Base-by-base conservation (phyloP, 2,113 vertebrate species). In the Phrynosoma platyrhinos region DNA sequence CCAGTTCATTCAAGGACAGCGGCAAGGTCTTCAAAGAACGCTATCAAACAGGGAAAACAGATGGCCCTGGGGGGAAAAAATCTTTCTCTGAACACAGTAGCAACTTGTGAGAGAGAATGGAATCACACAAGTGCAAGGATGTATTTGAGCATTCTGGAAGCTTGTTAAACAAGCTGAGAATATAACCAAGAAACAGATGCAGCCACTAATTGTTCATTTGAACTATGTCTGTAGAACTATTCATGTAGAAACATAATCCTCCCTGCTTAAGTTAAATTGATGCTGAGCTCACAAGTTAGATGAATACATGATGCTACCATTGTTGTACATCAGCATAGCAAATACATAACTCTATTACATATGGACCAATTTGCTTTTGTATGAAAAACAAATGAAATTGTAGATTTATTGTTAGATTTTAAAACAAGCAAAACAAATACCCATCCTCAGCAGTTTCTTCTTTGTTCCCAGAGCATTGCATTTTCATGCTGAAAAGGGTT, bases 161-260 rank as follows among this genome's bases (percentile, higher is more conserved):
- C 82, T 94, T 95, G 90, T 94, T 94, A 95, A 90, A 85, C 79
- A 95, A 92, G 87, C 90, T 90, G 86, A 87, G 89, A 93, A 91
- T 90, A 91, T 90, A 95, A 92, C 87, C 94, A 85, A 94, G 92
- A 94, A 92, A 18, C 92, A 96, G 93, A 95, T 91, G 93, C 83
- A 91, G n/a, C 27, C 71, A 55, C 71, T 88, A 66, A 95, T 95
- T 95, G 91, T 89, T 95, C 91, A 86, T 91, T 95, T 93, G 93
- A 96, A 94, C 94, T 95, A 94, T 93, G 90, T 79, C 91, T 92
- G 88, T 91, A 90, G 91, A 91, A 82, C 91, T 92, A 89, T 91
- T 94, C 93, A 91, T 92, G 85, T 32, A 89, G 87, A 74, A 94
- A 91, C 86, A 92, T 42, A 87, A 66, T 76, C 52, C 23, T 7